Conservation (phyloP, 2,888 invertebrate species). For the Meloe dianella region DNA sequence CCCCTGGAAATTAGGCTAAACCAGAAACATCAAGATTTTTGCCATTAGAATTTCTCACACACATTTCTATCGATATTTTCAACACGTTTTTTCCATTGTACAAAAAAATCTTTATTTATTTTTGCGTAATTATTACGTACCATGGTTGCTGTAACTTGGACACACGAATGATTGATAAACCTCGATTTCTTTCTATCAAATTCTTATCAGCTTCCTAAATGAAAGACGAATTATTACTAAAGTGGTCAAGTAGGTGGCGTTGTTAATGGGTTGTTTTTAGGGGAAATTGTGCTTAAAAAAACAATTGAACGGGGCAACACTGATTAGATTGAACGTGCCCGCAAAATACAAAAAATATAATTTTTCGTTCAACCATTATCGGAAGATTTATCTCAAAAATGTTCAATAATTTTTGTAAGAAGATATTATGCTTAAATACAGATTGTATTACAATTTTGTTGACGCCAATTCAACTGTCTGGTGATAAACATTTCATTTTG, state of each 20-base stretch:
- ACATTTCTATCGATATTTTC: background rate
- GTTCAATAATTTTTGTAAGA: background rate
- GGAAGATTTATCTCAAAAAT: background rate
- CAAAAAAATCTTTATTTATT: background rate
- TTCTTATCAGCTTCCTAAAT: slow-evolving; percentile 43
- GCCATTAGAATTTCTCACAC: background rate
- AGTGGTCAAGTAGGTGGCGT: slow-evolving; percentile 31
- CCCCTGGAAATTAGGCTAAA: slow-evolving; percentile 55
- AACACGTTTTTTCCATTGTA: background rate
- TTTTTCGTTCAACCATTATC: background rate
- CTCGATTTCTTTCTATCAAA: slow-evolving; percentile 33
- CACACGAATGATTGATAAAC: slow-evolving; percentile 44
- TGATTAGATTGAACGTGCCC: background rate
- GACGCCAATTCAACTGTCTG: no score
- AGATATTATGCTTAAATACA: no score
- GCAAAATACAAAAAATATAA: no score
- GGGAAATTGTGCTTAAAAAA: background rate
- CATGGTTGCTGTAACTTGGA: slow-evolving; percentile 48
- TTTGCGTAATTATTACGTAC: slow-evolving; percentile 39
- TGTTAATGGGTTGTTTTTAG: slow-evolving; percentile 19
- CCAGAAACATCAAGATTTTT: slow-evolving; percentile 26
- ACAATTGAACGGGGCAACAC: background rate
- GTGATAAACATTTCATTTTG: no score
- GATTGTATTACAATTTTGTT: no score
- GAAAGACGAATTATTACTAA: slow-evolving; percentile 41